Evolutionary conservation across 2,888 invertebrate genomes (phyloP).

Genomic region (Acanthosepion lycidas): DNA sequence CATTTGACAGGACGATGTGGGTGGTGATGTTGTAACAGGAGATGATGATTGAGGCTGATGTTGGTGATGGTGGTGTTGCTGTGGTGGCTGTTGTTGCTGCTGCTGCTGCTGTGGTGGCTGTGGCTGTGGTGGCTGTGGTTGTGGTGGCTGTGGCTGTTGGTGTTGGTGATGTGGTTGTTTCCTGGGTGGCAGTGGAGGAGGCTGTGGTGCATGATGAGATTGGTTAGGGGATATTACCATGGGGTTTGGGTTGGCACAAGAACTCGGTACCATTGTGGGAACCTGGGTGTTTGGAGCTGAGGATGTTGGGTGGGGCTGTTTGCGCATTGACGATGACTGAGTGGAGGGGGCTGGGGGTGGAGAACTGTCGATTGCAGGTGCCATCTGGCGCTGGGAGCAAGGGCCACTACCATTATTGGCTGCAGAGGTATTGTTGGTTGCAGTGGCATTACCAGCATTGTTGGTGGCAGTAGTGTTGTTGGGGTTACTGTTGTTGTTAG

Average conservation of each 20-base stretch:
- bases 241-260: neutral
- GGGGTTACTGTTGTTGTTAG: neutral
- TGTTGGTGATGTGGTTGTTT: slow-evolving; percentile 2
- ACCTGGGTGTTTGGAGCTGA: slow-evolving; percentile 14
- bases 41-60: slow-evolving; percentile 33
- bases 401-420: neutral
- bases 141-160: neutral
- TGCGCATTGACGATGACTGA: slow-evolving; percentile 38
- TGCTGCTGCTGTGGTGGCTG: neutral
- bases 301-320: slow-evolving; percentile 37
- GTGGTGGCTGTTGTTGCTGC: neutral
- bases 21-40: neutral
- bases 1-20: slow-evolving; percentile 43
- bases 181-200: slow-evolving; percentile 39
- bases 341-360: slow-evolving; percentile 11
- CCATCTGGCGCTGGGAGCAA: slow-evolving; percentile 36
- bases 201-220: neutral
- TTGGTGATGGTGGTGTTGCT: neutral
- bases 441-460: neutral
- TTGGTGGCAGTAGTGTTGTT: neutral
- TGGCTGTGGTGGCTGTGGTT: neutral
- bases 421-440: neutral
- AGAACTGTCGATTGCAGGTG: slow-evolving; percentile 24
- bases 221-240: neutral
- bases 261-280: neutral